Conservation (phyloP, 1,140 invertebrate species). For the Pollicipes pollicipes region DNA sequence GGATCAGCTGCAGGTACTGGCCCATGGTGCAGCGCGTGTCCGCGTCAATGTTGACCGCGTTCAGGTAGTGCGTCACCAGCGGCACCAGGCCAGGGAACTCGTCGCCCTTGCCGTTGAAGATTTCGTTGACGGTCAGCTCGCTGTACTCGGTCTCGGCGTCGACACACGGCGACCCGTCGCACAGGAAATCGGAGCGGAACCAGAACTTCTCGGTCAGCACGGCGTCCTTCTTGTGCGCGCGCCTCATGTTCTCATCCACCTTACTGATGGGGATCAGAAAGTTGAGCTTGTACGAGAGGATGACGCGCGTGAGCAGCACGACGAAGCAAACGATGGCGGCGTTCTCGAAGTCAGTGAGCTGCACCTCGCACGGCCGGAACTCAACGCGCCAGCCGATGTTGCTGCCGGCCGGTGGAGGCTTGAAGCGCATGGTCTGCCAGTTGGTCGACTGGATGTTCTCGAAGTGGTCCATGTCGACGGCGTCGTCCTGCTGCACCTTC, state of each 20-base stretch:
- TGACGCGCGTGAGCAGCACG: constrained; percentile 86
- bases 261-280: constrained; percentile 96
- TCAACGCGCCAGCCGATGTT: constrained; percentile 98
- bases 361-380: constrained; percentile 95
- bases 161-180: constrained; percentile 5
- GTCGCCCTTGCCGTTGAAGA: constrained; percentile 87
- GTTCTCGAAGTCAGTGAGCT: constrained; percentile 98
- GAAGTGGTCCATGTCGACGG: constrained; percentile 92
- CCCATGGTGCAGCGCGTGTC: constrained; percentile 92
- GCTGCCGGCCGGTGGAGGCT: constrained; percentile 86
- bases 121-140: constrained; percentile 81
- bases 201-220: constrained; percentile 66
- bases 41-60: constrained; percentile 84
- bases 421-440: constrained; percentile 99
- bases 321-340: constrained; percentile 98
- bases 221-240: constrained; percentile 78
- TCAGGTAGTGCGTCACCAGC: constrained; percentile 80
- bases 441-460: constrained; percentile 99
- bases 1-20: constrained; percentile 90
- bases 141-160: constrained; percentile 36
- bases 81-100: constrained; percentile 89
- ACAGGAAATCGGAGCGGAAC: constrained; percentile 64
- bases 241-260: constrained; percentile 94
- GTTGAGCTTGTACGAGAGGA: constrained; percentile 88
- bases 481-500: constrained; percentile 85